phyloP scores from a whole-genome alignment of 2,797 vertebrate genomes.

The Aphelocoma californica region DNA sequence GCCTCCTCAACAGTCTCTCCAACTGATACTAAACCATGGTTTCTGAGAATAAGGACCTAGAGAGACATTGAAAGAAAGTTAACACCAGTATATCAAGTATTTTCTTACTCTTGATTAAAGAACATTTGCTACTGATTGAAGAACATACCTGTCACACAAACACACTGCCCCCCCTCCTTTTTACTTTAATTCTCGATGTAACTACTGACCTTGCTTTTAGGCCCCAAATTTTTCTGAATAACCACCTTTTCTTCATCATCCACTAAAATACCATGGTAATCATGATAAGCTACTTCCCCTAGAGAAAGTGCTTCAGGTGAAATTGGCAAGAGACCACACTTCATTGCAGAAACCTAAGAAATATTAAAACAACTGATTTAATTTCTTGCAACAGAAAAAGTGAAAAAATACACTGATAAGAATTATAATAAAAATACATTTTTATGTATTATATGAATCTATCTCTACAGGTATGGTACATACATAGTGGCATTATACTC shows the following conservation, averaged over 20 bases:
- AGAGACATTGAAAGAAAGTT: not conserved
- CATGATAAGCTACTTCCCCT: conserved; percentile 92
- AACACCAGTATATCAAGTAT: not conserved
- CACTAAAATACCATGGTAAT: conserved; percentile 95
- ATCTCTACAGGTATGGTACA: not conserved
- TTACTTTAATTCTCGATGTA: not conserved
- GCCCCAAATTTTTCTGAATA: conserved; percentile 92
- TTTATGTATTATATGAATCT: not conserved
- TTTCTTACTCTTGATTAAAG: not conserved
- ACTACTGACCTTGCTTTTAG: conserved; percentile 89
- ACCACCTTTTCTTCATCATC: conserved; percentile 87
- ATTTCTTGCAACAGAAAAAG: not conserved
- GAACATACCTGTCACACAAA: not conserved
- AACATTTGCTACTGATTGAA: not conserved
- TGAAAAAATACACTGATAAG: not conserved
- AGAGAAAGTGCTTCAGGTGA: conserved; percentile 93
- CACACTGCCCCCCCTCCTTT: not conserved
- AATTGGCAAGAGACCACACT: conserved; percentile 92
- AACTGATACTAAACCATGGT: conserved; percentile 91
- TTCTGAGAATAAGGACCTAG: conserved; percentile 94
- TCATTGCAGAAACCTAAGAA: conserved; percentile 95
- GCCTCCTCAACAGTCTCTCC: conserved; percentile 97
- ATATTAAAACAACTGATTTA: not conserved
- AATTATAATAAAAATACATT: not conserved
- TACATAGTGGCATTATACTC: not conserved